These are phyloP conservation scores for Aurelia aurita DNA, from an alignment of 30 jellyfish, hydroid and myxozoan species.

Conservation along the genomic window DNA sequence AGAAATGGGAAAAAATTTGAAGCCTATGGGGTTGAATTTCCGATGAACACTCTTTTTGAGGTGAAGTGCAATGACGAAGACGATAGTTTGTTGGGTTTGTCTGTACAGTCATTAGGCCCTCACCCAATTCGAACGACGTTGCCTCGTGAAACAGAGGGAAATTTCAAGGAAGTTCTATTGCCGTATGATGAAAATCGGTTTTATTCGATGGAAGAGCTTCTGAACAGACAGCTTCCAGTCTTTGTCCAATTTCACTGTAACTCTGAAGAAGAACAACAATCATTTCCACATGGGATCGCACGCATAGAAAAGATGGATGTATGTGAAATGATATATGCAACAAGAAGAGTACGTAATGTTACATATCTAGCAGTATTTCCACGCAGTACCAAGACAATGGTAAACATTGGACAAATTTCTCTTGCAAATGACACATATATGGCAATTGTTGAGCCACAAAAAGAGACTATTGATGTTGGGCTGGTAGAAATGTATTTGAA, in stretches of 20 bases:
- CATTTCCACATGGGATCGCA: slow-evolving; percentile 5
- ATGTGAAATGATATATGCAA: slow-evolving; percentile 19
- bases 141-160: slow-evolving; percentile 3
- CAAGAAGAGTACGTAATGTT: neutral
- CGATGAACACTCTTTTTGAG: slow-evolving; percentile 28
- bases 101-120: slow-evolving; percentile 33
- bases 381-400: neutral
- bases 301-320: neutral
- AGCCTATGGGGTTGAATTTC: slow-evolving; percentile 2
- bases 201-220: neutral
- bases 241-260: neutral
- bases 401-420: slow-evolving; percentile 10
- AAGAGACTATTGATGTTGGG: slow-evolving; percentile 3
- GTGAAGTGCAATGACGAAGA: neutral
- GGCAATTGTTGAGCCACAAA: neutral
- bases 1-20: slow-evolving; percentile 5
- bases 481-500: neutral
- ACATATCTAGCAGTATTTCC: neutral
- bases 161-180: slow-evolving; percentile 16
- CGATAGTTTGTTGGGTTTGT: slow-evolving; percentile 4
- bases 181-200: slow-evolving; percentile 8
- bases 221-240: neutral
- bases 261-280: neutral
- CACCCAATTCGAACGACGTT: slow-evolving; percentile 11
- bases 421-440: neutral